A percentile compares a stretch with the other conserved stretches of the same genome.
phyloP scores from a whole-genome alignment of 2,797 vertebrate genomes.

The Nyctalus aviator region DNA sequence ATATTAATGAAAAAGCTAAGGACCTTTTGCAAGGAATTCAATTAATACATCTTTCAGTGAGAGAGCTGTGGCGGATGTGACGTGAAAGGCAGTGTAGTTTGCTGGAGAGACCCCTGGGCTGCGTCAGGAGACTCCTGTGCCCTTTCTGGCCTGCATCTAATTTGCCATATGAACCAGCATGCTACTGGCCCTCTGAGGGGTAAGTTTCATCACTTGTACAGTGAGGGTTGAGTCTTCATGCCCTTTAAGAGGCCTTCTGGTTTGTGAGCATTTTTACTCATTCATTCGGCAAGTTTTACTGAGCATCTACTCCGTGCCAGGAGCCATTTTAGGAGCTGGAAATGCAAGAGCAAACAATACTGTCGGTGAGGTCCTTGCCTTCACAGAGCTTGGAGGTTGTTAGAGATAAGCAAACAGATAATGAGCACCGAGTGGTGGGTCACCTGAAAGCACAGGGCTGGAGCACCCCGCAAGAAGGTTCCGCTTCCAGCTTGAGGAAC shows the following conservation, averaged over 20 bases:
- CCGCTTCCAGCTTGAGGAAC: neutral
- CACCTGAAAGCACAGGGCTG: rapidly evolving
- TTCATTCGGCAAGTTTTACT: neutral
- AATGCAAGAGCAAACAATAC: neutral
- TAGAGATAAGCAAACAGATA: neutral
- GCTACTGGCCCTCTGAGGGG: neutral
- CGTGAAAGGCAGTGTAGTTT: neutral
- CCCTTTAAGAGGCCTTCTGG: neutral
- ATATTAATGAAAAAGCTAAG: neutral
- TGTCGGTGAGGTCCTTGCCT: neutral
- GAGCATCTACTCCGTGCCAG: neutral
- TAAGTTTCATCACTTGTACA: neutral
- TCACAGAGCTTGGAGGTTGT: neutral
- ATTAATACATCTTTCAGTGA: neutral
- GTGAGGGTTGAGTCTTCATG: neutral
- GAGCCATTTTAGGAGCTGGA: neutral
- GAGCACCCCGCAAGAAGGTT: neutral
- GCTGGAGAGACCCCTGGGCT: neutral
- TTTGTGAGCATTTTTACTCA: neutral
- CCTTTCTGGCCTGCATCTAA: neutral
- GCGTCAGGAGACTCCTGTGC: neutral
- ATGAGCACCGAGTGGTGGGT: too few species aligned
- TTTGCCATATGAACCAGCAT: neutral
- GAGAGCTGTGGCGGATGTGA: neutral
- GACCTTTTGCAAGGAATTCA: neutral